Conservation (phyloP, 2,113 vertebrate genomes). For the Spilogale gracilis region DNA sequence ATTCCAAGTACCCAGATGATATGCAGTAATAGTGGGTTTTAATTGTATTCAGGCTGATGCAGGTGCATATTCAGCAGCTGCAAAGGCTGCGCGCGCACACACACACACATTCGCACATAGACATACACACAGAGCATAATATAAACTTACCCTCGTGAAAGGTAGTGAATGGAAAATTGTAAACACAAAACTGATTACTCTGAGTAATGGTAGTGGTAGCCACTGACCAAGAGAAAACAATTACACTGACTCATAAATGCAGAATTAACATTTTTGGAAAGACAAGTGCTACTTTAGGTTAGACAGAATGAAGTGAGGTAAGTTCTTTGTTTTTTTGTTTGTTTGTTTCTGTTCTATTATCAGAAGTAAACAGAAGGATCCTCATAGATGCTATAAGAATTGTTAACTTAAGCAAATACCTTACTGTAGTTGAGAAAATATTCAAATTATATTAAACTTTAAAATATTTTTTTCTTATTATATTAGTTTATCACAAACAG, state of each 20-base stretch:
- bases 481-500: neutral
- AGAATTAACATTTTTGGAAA: neutral
- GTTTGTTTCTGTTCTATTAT: neutral
- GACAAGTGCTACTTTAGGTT: neutral
- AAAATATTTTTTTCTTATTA: neutral
- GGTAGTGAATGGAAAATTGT: neutral
- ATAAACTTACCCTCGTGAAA: conserved; percentile 55
- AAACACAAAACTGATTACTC: neutral
- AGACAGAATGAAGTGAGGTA: neutral
- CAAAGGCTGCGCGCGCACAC: neutral
- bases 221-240: neutral
- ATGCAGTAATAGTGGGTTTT: neutral
- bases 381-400: neutral
- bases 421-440: neutral
- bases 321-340: neutral
- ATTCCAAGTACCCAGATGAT: neutral
- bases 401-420: neutral
- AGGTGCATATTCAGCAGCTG: conserved; percentile 40
- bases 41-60: neutral
- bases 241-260: neutral
- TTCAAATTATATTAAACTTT: neutral
- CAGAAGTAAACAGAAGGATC: neutral
- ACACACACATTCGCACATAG: neutral
- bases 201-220: too few species aligned
- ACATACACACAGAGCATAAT: conserved; percentile 9